Conservation (phyloP, 2,113 vertebrate genomes). For the Astur gentilis region DNA sequence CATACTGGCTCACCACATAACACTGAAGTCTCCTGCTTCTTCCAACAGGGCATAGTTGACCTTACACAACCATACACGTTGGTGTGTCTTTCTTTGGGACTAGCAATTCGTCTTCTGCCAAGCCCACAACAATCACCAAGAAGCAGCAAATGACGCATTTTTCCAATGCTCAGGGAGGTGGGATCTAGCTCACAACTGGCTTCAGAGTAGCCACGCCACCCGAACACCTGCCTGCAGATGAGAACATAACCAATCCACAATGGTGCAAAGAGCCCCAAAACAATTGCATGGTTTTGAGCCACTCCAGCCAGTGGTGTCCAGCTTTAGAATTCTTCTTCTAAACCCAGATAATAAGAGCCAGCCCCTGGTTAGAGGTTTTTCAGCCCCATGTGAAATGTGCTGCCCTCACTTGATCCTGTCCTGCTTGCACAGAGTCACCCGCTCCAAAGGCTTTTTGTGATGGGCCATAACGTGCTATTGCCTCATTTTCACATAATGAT, state of each 20-base stretch:
- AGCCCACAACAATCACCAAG: not conserved
- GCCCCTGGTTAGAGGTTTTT: fast-evolving
- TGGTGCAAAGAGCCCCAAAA: not conserved
- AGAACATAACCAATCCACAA: not conserved
- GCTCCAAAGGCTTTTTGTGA: not conserved
- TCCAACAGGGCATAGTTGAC: not conserved
- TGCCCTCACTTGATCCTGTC: fast-evolving
- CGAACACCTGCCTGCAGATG: fast-evolving
- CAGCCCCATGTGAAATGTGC: not conserved
- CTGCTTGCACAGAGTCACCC: not conserved
- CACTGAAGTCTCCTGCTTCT: not conserved
- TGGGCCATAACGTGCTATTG: not conserved
- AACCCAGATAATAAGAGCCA: not conserved
- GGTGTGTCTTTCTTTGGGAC: not conserved
- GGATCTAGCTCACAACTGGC: not conserved
- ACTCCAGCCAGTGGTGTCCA: not conserved
- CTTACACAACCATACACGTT: not conserved
- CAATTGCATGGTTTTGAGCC: not conserved
- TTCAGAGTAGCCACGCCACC: not conserved
- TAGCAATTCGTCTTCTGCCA: fast-evolving
- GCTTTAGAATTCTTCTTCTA: not conserved
- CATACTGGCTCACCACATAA: fast-evolving
- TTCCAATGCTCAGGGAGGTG: not conserved
- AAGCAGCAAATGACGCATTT: not conserved
- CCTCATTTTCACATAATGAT: not conserved